Evolutionary conservation across 2,888 invertebrate genomes (phyloP).

Genomic region (Drosophila atroscutellata): DNA sequence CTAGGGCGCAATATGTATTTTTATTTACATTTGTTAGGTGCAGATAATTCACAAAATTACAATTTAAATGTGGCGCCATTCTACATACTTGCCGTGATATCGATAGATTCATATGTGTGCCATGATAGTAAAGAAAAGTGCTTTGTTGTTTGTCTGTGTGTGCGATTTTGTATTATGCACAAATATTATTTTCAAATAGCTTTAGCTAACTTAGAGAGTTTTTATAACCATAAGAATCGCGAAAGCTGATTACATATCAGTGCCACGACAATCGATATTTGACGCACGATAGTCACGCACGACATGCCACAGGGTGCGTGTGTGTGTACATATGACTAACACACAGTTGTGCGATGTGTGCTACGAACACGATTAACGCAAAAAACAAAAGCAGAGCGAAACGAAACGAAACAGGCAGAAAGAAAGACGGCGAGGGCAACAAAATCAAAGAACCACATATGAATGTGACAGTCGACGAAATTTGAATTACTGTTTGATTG

Average conservation of each 20-base stretch:
- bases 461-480: conserved; percentile 21
- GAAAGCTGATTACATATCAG: not conserved
- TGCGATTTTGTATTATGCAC: not conserved
- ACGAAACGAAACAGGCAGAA: conserved; percentile 35
- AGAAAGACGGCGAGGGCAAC: conserved; percentile 40
- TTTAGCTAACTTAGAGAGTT: not conserved
- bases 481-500: conserved; percentile 30
- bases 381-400: conserved; percentile 30
- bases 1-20: conserved; percentile 8
- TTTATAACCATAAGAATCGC: too few species aligned
- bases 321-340: conserved; percentile 38
- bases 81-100: conserved; percentile 2
- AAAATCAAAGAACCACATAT: conserved; percentile 24
- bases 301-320: not conserved
- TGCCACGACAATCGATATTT: conserved; percentile 21
- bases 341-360: conserved; percentile 27
- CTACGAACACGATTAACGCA: conserved; percentile 28
- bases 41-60: not conserved
- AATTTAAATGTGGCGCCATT: conserved; percentile 11
- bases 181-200: not conserved
- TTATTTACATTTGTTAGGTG: not conserved
- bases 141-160: not conserved
- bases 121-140: not conserved
- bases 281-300: not conserved
- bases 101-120: not conserved